Percentiles rank a stretch among this genome's conserved stretches.
phyloP scores from a whole-genome alignment of 2,797 vertebrate species.

The Emydoidea blandingii region DNA sequence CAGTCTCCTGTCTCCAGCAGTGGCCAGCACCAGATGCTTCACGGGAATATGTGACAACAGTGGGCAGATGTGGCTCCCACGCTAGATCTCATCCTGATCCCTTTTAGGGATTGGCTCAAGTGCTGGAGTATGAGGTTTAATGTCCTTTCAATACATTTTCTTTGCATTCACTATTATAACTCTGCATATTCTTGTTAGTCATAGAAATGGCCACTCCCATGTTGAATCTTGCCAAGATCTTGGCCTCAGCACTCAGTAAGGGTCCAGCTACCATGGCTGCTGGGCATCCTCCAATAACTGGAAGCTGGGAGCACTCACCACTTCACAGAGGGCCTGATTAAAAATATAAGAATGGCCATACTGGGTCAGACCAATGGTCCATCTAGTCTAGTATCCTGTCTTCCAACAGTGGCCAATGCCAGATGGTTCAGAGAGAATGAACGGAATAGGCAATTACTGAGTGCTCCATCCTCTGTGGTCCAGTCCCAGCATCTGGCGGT shows the following conservation, averaged over 20 bases:
- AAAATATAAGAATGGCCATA: background rate
- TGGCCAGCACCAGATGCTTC: background rate
- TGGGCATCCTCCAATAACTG: background rate
- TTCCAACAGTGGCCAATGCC: background rate
- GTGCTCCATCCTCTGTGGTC: background rate
- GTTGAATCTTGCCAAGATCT: fast-evolving
- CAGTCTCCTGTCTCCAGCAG: background rate
- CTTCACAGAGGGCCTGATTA: background rate
- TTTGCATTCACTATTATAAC: background rate
- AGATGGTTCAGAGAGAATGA: background rate
- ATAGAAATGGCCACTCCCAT: fast-evolving
- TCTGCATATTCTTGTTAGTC: background rate
- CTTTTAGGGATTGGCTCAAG: background rate
- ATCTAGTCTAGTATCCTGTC: background rate
- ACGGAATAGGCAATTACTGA: background rate
- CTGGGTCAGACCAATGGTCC: background rate
- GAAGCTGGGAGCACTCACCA: background rate
- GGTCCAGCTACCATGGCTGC: background rate
- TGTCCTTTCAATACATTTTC: background rate
- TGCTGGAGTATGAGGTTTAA: background rate
- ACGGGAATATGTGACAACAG: background rate
- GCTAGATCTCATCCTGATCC: background rate
- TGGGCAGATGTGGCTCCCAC: background rate
- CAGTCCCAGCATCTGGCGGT: background rate
- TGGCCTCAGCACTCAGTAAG: background rate